A percentile compares a stretch with the other conserved stretches of the same genome.
phyloP scores from a whole-genome alignment of 2,113 vertebrate species.

The Perognathus longimembris region DNA sequence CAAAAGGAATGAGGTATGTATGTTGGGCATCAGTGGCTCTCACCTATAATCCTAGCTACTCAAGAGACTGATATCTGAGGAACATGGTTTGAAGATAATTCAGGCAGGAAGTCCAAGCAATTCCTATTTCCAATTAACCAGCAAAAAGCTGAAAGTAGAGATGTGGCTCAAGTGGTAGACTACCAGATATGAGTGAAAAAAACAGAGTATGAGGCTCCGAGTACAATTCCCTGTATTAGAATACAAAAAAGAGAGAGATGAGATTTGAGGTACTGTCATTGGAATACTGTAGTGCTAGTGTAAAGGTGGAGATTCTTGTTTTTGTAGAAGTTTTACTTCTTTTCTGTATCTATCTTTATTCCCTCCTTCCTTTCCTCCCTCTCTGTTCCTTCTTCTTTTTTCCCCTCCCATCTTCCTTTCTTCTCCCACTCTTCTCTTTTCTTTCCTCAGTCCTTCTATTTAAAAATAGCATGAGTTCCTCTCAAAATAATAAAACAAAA shows the following conservation, averaged over 20 bases:
- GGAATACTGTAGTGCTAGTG: not conserved
- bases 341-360: not conserved
- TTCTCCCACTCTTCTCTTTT: not conserved
- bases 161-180: no score
- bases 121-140: not conserved
- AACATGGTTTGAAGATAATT: no score
- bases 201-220: no score
- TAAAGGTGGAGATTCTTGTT: not conserved
- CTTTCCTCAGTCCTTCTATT: not conserved
- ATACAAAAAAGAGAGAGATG: no score
- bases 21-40: no score
- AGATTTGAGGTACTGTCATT: not conserved
- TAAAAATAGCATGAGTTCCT: not conserved
- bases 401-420: not conserved
- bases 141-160: not conserved
- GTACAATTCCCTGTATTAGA: no score
- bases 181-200: no score
- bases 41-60: no score
- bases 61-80: no score
- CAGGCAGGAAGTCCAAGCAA: no score
- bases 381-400: not conserved
- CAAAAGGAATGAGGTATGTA: not conserved
- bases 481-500: not conserved
- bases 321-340: not conserved
- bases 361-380: not conserved